These are phyloP conservation scores for Cactoblastis cactorum DNA, from an alignment of 2,888 invertebrate genomes.

Conservation along the genomic window DNA sequence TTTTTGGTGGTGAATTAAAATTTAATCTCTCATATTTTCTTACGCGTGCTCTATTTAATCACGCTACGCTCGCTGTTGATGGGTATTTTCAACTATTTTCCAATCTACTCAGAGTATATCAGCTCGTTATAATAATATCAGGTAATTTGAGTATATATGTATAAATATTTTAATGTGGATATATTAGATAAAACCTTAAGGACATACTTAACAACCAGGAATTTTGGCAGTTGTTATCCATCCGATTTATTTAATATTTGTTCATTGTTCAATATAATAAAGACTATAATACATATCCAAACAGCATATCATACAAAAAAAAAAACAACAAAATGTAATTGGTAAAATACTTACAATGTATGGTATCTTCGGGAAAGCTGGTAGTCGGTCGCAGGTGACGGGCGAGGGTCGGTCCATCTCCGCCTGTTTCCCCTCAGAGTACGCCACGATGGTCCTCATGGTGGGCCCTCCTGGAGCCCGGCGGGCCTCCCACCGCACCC, in stretches of 20 bases:
- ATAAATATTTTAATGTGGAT: conserved; percentile 9
- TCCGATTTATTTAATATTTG: too few relatives aligned
- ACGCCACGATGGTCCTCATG: conserved; percentile 80
- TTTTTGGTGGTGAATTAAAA: background rate
- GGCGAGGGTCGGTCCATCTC: conserved; percentile 71
- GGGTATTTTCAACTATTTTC: background rate
- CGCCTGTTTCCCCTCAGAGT: conserved; percentile 77
- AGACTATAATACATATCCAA: too few relatives aligned
- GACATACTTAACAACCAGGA: too few relatives aligned
- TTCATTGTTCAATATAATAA: too few relatives aligned
- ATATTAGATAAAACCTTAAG: too few relatives aligned
- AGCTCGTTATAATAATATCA: background rate
- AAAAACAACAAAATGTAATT: too few relatives aligned
- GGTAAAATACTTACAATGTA: conserved; percentile 55
- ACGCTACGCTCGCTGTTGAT: background rate
- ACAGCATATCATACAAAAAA: too few relatives aligned
- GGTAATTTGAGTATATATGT: background rate
- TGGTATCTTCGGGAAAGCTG: conserved; percentile 51
- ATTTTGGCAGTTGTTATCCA: too few relatives aligned
- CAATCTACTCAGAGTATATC: background rate
- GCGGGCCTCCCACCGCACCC: conserved; percentile 45
- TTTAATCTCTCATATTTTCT: background rate
- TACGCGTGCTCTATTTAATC: background rate
- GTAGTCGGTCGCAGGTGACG: conserved; percentile 60
- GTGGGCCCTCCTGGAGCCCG: conserved; percentile 42